Conservation (phyloP, 2,888 invertebrate species). For the Oxyscelio sp. region DNA sequence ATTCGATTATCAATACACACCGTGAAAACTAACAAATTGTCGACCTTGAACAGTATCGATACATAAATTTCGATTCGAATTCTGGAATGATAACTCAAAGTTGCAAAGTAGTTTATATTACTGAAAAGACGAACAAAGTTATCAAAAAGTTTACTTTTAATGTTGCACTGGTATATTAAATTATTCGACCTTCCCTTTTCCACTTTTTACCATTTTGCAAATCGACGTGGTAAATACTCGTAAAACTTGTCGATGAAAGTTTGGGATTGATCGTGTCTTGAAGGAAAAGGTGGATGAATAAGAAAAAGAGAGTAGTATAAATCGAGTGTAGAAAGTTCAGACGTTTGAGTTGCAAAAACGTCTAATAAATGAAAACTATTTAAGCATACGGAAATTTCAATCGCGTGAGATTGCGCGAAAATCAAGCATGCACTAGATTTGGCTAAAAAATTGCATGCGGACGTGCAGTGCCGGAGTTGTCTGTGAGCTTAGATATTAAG, state of each 20-base stretch:
- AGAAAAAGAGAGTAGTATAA: constrained; percentile 70
- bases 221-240: constrained; percentile 59
- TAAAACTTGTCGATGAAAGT: constrained; percentile 57
- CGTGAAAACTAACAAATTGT: constrained; percentile 30
- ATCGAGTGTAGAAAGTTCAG: constrained; percentile 80
- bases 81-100: constrained; percentile 4
- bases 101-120: constrained; percentile 48
- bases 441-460: constrained; percentile 73
- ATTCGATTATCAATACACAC: background rate
- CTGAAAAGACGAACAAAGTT: constrained; percentile 43
- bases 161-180: constrained; percentile 27
- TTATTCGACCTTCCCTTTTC: constrained; percentile 21
- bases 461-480: constrained; percentile 78
- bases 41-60: constrained; percentile 35
- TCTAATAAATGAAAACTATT: constrained; percentile 69
- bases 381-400: constrained; percentile 58
- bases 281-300: constrained; percentile 42
- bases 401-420: constrained; percentile 26
- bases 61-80: constrained; percentile 28
- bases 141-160: constrained; percentile 37
- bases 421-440: constrained; percentile 46
- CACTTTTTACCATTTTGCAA: constrained; percentile 29
- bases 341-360: constrained; percentile 69
- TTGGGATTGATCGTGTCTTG: constrained; percentile 42
- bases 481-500: no score